These are phyloP conservation scores for Miltochrista miniata DNA, from an alignment of 2,888 invertebrate species.

Conservation along the genomic window DNA sequence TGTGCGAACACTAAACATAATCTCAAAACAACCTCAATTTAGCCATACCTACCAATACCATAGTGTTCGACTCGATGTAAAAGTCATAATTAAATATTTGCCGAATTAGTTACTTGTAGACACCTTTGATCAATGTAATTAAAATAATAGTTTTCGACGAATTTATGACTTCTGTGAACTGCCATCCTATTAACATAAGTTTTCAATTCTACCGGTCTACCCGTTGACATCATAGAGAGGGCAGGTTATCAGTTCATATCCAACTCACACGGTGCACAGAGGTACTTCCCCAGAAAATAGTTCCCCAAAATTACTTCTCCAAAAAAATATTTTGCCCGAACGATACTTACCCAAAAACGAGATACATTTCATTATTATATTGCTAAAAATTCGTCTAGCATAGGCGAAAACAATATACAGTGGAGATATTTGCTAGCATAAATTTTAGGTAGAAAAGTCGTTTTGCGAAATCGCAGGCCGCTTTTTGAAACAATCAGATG, in stretches of 20 bases:
- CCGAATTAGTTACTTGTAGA: conserved; percentile 79
- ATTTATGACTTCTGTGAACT: conserved; percentile 61
- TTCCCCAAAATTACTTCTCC: conserved; percentile 22
- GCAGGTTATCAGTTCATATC: conserved; percentile 45
- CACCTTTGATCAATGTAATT: conserved; percentile 51
- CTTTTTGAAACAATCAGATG: too few relatives aligned
- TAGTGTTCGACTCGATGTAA: conserved; percentile 69
- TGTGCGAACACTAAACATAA: conserved; percentile 17
- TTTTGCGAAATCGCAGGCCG: too few relatives aligned
- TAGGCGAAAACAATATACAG: too few relatives aligned
- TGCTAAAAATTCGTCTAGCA: too few relatives aligned
- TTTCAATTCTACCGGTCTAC: conserved; percentile 52
- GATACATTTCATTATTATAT: too few relatives aligned
- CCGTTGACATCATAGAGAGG: conserved; percentile 46
- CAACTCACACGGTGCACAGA: conserved; percentile 59
- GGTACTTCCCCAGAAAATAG: conserved; percentile 37
- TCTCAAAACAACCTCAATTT: conserved; percentile 2
- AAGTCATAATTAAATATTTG: conserved; percentile 66
- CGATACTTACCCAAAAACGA: too few relatives aligned
- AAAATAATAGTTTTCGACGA: conserved; percentile 63
- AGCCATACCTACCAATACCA: conserved; percentile 28
- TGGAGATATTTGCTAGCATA: too few relatives aligned
- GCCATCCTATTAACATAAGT: conserved; percentile 59
- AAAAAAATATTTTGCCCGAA: too few relatives aligned
- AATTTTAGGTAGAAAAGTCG: too few relatives aligned